Percentiles rank a stretch among this genome's conserved stretches.
These are phyloP conservation scores for Axea sp. DNA, from an alignment of 2,888 invertebrate genomes.

Conservation along the genomic window DNA sequence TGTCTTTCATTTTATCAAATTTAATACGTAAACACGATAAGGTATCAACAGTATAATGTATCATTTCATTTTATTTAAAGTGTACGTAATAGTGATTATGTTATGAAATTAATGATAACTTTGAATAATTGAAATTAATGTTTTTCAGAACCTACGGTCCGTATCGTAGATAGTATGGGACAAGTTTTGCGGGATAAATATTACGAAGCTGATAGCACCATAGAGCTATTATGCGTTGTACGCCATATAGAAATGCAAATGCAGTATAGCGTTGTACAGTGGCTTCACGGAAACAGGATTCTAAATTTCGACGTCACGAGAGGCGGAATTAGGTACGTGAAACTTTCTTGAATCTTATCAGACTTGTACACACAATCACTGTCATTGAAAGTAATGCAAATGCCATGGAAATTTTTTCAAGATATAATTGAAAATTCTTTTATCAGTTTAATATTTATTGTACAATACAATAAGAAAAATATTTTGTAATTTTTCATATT, in stretches of 20 bases:
- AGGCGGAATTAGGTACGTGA: slow-evolving; percentile 83
- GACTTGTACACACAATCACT: slow-evolving; percentile 1
- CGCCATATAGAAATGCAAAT: slow-evolving; percentile 81
- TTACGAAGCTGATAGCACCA: slow-evolving; percentile 85
- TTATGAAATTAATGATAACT: background rate
- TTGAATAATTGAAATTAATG: slow-evolving; percentile 15
- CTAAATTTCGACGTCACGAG: slow-evolving; percentile 84
- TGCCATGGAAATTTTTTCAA: background rate
- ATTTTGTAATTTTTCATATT: too few species aligned
- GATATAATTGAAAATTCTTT: too few species aligned
- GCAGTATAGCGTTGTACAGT: slow-evolving; percentile 81
- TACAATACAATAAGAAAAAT: too few species aligned
- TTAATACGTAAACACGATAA: slow-evolving; percentile 4
- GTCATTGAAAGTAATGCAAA: slow-evolving; percentile 11
- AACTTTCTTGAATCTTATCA: slow-evolving; percentile 38
- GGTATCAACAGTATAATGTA: background rate
- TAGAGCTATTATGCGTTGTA: slow-evolving; percentile 84
- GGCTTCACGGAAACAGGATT: slow-evolving; percentile 84
- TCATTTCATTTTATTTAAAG: slow-evolving; percentile 3
- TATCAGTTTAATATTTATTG: too few species aligned
- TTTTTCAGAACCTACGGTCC: slow-evolving; percentile 84
- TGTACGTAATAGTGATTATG: too few species aligned
- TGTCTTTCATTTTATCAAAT: slow-evolving; percentile 9
- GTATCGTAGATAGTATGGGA: slow-evolving; percentile 85
- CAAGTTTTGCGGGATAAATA: slow-evolving; percentile 84